These are phyloP conservation scores for Augochlora pura DNA, from an alignment of 1,140 invertebrate species.

Conservation along the genomic window DNA sequence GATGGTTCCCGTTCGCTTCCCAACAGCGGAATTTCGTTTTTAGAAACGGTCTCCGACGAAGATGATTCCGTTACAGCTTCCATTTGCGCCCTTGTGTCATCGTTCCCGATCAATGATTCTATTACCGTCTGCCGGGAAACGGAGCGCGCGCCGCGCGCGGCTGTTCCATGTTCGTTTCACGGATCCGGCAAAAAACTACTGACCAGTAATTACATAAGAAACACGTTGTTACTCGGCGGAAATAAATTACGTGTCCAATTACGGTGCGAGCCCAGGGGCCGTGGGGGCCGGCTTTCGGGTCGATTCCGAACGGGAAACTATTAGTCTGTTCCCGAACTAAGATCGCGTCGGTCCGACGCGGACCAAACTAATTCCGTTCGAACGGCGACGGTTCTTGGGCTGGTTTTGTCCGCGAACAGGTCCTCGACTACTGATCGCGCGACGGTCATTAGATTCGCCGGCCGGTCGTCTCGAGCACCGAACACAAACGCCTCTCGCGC, in stretches of 20 bases:
- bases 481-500: not conserved
- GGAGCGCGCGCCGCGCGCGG: no score
- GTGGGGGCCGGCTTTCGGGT: not conserved
- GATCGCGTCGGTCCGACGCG: not conserved
- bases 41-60: not conserved
- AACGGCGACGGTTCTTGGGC: not conserved
- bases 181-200: slow-evolving; percentile 13
- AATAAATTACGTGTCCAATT: slow-evolving; percentile 71
- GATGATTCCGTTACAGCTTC: not conserved
- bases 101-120: slow-evolving; percentile 56
- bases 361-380: slow-evolving; percentile 30
- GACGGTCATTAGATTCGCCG: not conserved
- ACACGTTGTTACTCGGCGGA: slow-evolving; percentile 48
- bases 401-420: slow-evolving; percentile 11
- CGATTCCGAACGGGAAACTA: slow-evolving; percentile 17
- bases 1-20: no score
- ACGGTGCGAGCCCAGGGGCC: slow-evolving; percentile 16
- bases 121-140: slow-evolving; percentile 29
- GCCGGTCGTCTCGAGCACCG: no score
- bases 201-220: slow-evolving; percentile 67
- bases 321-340: slow-evolving; percentile 5
- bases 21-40: no score
- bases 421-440: not conserved
- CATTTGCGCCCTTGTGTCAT: slow-evolving; percentile 33
- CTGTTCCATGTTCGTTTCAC: not conserved